Evolutionary conservation across 2,888 invertebrate species (phyloP).

Genomic region (Panzeria rudis): DNA sequence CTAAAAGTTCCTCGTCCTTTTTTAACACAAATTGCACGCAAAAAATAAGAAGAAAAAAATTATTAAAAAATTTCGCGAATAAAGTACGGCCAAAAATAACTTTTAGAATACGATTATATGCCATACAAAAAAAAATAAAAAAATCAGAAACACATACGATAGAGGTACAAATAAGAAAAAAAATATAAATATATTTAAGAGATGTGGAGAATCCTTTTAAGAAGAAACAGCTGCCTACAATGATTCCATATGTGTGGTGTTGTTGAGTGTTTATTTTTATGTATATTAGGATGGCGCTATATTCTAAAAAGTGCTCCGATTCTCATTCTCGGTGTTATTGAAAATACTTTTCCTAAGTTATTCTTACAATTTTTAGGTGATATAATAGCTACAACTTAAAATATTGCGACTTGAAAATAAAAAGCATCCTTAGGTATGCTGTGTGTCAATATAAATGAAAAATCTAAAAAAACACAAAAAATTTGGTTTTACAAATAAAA

Average conservation of each 20-base stretch:
- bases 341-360: too few species aligned
- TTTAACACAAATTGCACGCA: background rate
- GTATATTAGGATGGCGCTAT: too few species aligned
- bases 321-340: too few species aligned
- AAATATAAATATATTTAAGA: background rate
- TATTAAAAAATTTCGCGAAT: background rate
- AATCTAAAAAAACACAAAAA: too few species aligned
- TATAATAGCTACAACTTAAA: too few species aligned
- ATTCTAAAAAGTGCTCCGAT: too few species aligned
- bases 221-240: background rate
- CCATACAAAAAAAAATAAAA: background rate
- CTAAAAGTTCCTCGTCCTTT: background rate
- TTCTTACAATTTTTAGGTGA: too few species aligned
- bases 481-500: too few species aligned
- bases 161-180: background rate
- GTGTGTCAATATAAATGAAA: too few species aligned
- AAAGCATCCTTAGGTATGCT: too few species aligned
- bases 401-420: too few species aligned
- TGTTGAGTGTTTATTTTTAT: too few species aligned
- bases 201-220: background rate
- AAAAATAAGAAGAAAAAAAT: background rate
- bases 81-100: background rate
- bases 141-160: background rate
- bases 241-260: background rate
- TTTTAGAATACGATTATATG: background rate